Percentiles rank a stretch among this genome's conserved stretches.
phyloP scores from a whole-genome alignment of 2,888 invertebrate species.

The Spodoptera littoralis region DNA sequence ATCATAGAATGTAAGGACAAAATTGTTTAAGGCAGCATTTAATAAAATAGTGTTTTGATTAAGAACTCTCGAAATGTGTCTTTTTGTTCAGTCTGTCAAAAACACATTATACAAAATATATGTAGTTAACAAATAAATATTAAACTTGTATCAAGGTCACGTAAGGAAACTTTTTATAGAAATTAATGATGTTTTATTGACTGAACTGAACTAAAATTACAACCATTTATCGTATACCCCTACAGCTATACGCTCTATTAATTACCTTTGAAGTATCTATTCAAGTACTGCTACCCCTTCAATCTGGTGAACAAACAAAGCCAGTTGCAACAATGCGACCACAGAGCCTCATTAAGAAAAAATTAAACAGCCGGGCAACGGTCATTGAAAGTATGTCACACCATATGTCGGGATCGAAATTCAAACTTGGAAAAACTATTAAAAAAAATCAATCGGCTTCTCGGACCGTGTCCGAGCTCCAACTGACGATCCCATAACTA shows the following conservation, averaged over 20 bases:
- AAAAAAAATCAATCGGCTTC: slow-evolving; percentile 83
- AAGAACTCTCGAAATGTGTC: no score
- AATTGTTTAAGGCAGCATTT: no score
- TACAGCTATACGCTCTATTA: slow-evolving; percentile 1
- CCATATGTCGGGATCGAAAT: slow-evolving; percentile 78
- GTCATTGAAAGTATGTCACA: slow-evolving; percentile 79
- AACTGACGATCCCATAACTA: slow-evolving; percentile 85
- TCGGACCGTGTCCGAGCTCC: slow-evolving; percentile 80
- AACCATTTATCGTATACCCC: neutral
- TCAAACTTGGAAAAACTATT: slow-evolving; percentile 73
- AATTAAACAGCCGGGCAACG: slow-evolving; percentile 71
- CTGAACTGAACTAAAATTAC: no score
- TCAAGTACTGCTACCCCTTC: slow-evolving; percentile 9
- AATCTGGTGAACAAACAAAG: slow-evolving; percentile 61
- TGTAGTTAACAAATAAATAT: no score
- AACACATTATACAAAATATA: no score
- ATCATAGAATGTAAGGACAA: no score
- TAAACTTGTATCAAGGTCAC: no score
- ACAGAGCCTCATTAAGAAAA: slow-evolving; percentile 64
- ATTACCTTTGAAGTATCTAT: slow-evolving; percentile 13
- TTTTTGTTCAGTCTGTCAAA: no score
- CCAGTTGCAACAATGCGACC: slow-evolving; percentile 65
- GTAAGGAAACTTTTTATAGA: no score
- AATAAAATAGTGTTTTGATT: no score
- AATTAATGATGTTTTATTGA: no score